phyloP scores from a whole-genome alignment of 2,797 vertebrate genomes.

The Trachops cirrhosus region DNA sequence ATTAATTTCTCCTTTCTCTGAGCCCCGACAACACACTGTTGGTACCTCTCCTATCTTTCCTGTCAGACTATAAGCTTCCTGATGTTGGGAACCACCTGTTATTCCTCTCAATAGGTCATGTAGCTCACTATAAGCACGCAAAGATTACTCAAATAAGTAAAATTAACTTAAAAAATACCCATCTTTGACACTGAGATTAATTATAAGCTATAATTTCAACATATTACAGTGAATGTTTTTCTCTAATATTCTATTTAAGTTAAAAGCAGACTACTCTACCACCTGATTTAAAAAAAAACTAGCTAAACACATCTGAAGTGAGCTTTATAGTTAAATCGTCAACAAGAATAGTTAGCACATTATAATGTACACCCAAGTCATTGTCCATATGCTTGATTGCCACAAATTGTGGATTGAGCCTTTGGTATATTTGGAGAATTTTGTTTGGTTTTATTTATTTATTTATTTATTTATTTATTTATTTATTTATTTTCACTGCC shows the following conservation, averaged over 20 bases:
- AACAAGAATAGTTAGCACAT: constrained; percentile 4
- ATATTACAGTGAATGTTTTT: neutral
- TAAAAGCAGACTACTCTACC: constrained; percentile 25
- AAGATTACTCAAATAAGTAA: constrained; percentile 7
- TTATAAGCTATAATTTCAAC: neutral
- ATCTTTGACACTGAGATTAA: neutral
- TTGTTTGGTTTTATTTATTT: neutral
- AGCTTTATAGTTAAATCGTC: neutral
- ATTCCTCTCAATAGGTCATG: neutral
- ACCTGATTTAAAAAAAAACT: neutral
- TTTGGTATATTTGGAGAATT: neutral
- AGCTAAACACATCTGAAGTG: neutral
- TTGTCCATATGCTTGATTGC: neutral
- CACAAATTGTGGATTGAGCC: neutral
- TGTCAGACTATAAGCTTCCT: neutral
- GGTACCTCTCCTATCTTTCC: neutral
- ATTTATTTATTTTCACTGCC: neutral
- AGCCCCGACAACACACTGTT: neutral
- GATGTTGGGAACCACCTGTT: neutral
- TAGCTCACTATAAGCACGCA: neutral
- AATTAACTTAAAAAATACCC: neutral
- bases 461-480: neutral
- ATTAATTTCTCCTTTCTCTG: constrained; percentile 23
- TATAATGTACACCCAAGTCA: neutral
- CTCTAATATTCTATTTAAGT: neutral